Evolutionary conservation across 2,797 vertebrate genomes (phyloP), one percentile per base, ranked within the genome.

Genomic region (Characodon lateralis): DNA sequence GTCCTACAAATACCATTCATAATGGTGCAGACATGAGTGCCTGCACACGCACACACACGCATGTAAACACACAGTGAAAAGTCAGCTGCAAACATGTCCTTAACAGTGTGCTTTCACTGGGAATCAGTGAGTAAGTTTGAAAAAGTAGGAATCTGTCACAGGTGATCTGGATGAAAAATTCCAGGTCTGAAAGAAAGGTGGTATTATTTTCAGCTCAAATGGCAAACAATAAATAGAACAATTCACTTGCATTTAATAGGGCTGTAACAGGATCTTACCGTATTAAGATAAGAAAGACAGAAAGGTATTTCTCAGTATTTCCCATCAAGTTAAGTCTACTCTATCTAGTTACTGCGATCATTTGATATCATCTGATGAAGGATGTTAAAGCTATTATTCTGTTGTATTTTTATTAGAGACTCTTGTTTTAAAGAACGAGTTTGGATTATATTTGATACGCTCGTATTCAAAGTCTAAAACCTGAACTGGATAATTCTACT

Each of bases 61-160:
- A 20, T 56, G 77, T 43, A 61, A 46, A 61, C 65, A 78, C 76
- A 74, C 41, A 79, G 0, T 59, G 58, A 87, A 87, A 85, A 86
- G 76, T 88, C 78, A 83, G 28, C 77, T 78, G 63, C 75, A 76
- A 78, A 77, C 78, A 74, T 70, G 58, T 77, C 74, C 73, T 79
- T 78, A 85, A 86, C 22, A 16, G 51, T 16, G 70, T 72, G 55
- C n/a, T 10, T 77, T 85, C 28, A 72, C 22, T 53, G 55, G 81
- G 77, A 83, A 76, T 68, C 39, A 24, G 58, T 73, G 39, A 79
- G 70, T 10, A 50, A 28, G 28, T 71, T 78, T 72, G 70, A 35
- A 65, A 73, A 46, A 79, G 65, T 12, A 50, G 14, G 41, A 28
- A 74, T 76, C 76, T 59, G 74, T 71, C 65, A 26, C 35, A 78